These are phyloP conservation scores for Eulithis testata DNA, from an alignment of 2,888 invertebrate genomes.

Conservation along the genomic window DNA sequence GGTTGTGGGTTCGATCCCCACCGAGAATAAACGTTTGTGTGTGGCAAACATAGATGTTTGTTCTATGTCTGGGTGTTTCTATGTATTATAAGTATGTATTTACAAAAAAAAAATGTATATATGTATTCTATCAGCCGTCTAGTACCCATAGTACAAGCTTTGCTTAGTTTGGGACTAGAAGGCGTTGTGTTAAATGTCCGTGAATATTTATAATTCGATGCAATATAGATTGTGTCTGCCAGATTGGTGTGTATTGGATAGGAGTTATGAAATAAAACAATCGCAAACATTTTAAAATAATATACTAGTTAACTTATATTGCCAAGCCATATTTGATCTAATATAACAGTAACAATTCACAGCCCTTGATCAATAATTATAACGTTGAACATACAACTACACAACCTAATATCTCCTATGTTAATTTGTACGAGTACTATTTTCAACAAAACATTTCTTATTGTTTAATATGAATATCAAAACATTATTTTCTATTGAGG, in stretches of 20 bases:
- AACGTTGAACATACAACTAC: conserved; percentile 46
- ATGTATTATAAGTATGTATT: too few species aligned
- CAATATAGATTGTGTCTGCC: too few species aligned
- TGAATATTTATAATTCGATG: too few species aligned
- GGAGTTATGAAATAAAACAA: conserved; percentile 19
- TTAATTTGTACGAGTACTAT: conserved; percentile 25
- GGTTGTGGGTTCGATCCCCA: too few species aligned
- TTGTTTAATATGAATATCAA: conserved; percentile 25
- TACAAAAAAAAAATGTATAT: too few species aligned
- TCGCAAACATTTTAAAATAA: conserved; percentile 44
- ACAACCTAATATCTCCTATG: conserved; percentile 39
- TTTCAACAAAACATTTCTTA: conserved; percentile 27
- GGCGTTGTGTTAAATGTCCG: too few species aligned
- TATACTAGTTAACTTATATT: conserved; percentile 72
- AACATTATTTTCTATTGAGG: conserved; percentile 24
- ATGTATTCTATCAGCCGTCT: too few species aligned
- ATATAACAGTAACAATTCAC: conserved; percentile 81
- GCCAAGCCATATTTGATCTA: conserved; percentile 75
- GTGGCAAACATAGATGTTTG: too few species aligned
- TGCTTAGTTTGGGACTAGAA: too few species aligned
- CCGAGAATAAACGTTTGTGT: too few species aligned
- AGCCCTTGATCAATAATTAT: conserved; percentile 73
- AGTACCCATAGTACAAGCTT: too few species aligned
- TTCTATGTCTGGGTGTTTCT: too few species aligned
- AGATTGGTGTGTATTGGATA: background rate